Conservation (phyloP, 2,797 vertebrate species). For the Diplodus sargus region DNA sequence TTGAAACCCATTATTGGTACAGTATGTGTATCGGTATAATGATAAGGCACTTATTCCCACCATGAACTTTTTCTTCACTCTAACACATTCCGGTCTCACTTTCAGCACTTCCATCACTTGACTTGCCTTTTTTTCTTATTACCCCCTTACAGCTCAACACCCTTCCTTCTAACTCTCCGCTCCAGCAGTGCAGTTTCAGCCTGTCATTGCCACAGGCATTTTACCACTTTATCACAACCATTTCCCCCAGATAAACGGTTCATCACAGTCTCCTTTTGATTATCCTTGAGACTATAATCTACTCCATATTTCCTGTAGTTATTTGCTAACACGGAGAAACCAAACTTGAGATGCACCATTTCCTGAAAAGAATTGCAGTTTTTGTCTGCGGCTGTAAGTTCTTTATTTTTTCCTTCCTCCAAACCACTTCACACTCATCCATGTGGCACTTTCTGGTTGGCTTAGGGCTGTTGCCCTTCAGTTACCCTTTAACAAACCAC, state of each 20-base stretch:
- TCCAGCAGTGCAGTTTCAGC: neutral
- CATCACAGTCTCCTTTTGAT: too few relatives aligned
- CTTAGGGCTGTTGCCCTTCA: neutral
- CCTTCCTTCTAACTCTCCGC: neutral
- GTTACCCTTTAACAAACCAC: neutral
- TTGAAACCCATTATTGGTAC: too few relatives aligned
- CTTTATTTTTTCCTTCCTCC: neutral
- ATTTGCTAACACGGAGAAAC: neutral
- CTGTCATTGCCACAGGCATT: neutral
- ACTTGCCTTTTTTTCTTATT: neutral
- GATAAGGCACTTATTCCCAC: neutral
- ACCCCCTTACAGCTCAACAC: neutral
- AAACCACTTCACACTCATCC: neutral
- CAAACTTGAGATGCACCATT: neutral
- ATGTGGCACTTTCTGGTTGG: neutral
- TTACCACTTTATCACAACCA: neutral
- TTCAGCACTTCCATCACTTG: constrained; percentile 1
- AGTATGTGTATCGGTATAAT: neutral
- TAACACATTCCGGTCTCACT: neutral
- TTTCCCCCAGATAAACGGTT: neutral
- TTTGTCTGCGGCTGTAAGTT: neutral
- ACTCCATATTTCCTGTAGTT: neutral
- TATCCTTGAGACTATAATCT: neutral
- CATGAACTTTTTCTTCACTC: neutral
- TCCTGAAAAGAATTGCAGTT: neutral